phyloP scores from a whole-genome alignment of 2,888 invertebrate genomes.

The Tryphoninae sp. region DNA sequence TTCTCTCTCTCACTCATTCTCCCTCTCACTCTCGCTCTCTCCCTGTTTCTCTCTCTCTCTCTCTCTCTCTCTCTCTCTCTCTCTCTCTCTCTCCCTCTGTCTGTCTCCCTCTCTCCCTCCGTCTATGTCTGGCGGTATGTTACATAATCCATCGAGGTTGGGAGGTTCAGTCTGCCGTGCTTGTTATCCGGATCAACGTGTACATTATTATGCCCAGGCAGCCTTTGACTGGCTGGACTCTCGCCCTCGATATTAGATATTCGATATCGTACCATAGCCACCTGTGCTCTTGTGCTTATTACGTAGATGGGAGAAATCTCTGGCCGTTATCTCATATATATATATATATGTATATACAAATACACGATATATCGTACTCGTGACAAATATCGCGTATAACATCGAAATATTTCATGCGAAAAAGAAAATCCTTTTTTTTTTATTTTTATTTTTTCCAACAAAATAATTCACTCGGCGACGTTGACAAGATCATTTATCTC shows the following conservation, averaged over 20 bases:
- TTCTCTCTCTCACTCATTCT: constrained; percentile 11
- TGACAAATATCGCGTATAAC: too few species aligned
- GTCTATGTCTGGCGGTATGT: constrained; percentile 23
- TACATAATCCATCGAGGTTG: constrained; percentile 60
- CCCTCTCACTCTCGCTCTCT: constrained; percentile 8
- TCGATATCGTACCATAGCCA: constrained; percentile 60
- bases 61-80: constrained; percentile 8
- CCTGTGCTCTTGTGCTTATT: constrained; percentile 57
- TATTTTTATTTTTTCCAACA: too few species aligned
- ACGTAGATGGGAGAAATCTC: constrained; percentile 2
- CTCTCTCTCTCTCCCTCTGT: constrained; percentile 14
- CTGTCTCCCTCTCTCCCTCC: constrained; percentile 14
- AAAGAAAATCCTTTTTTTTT: too few species aligned
- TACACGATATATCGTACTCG: constrained; percentile 1
- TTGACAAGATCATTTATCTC: too few species aligned
- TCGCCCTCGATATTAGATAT: constrained; percentile 37
- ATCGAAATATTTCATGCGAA: too few species aligned
- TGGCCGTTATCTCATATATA: constrained; percentile 10
- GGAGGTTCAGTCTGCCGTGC: constrained; percentile 59
- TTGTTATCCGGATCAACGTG: constrained; percentile 64
- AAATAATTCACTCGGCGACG: too few species aligned
- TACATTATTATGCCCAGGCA: constrained; percentile 60
- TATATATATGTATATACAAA: not conserved
- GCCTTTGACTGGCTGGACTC: constrained; percentile 37
- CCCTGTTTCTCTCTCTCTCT: not conserved